Conservation (phyloP, 2,888 invertebrate species). For the Horisme vitalbata region DNA sequence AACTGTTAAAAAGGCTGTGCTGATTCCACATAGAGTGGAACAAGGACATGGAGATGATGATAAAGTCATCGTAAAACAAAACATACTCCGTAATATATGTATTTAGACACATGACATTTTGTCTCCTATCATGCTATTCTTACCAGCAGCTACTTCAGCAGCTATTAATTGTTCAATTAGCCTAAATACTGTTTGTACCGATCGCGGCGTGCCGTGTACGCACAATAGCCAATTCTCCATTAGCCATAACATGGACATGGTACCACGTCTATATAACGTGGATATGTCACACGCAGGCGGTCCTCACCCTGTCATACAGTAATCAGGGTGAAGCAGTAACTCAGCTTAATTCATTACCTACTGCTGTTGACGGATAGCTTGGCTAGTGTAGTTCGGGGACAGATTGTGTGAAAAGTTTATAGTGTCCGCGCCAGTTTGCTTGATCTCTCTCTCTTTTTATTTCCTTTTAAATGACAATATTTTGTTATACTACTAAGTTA, state of each 20-base stretch:
- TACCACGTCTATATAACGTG: conserved; percentile 19
- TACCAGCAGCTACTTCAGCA: background rate
- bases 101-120: background rate
- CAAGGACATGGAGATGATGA: too few relatives aligned
- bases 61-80: too few relatives aligned
- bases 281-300: conserved; percentile 25
- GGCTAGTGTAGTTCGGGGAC: too few relatives aligned
- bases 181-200: conserved; percentile 8
- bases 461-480: too few relatives aligned
- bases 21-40: too few relatives aligned
- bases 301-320: conserved; percentile 5
- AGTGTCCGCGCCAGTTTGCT: too few relatives aligned
- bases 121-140: background rate
- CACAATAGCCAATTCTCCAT: conserved; percentile 25
- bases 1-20: too few relatives aligned
- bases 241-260: conserved; percentile 20
- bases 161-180: conserved; percentile 1
- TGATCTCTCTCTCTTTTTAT: too few relatives aligned
- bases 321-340: background rate
- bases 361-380: too few relatives aligned
- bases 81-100: too few relatives aligned
- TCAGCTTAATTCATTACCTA: background rate
- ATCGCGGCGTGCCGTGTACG: conserved; percentile 14
- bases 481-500: too few relatives aligned
- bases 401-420: too few relatives aligned